Percentiles rank a stretch among this genome's conserved stretches.
Conservation (phyloP, 92 coral and sea anemone genomes). For the Porites cylindrica region DNA sequence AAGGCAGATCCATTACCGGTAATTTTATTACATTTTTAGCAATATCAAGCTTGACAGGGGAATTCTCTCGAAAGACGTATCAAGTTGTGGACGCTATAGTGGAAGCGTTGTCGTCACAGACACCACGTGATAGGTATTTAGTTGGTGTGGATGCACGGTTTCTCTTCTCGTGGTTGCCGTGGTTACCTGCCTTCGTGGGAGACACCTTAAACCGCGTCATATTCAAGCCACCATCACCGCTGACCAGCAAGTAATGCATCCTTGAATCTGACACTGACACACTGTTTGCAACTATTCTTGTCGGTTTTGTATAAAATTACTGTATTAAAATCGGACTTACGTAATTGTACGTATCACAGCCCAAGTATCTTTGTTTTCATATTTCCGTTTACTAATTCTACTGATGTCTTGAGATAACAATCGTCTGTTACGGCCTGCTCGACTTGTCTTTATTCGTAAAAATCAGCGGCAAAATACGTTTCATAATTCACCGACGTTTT, state of each 20-base stretch:
- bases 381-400: too few relatives aligned
- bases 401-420: too few relatives aligned
- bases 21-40: not conserved
- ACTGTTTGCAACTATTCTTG: not conserved
- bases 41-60: not conserved
- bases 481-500: too few relatives aligned
- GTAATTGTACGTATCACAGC: too few relatives aligned
- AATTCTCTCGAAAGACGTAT: slow-evolving; percentile 25
- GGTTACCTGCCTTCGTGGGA: slow-evolving; percentile 58
- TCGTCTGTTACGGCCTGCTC: too few relatives aligned
- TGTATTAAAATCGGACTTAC: too few relatives aligned
- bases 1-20: too few relatives aligned
- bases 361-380: too few relatives aligned
- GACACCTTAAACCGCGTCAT: slow-evolving; percentile 32
- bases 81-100: slow-evolving; percentile 74
- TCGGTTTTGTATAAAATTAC: not conserved
- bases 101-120: slow-evolving; percentile 68
- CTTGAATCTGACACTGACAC: too few relatives aligned
- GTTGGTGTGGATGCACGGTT: slow-evolving; percentile 72
- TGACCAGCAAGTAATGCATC: not conserved
- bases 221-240: not conserved
- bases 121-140: slow-evolving; percentile 66
- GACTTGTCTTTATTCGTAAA: too few relatives aligned
- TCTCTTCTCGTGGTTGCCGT: slow-evolving; percentile 65
- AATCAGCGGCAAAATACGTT: too few relatives aligned